A percentile compares a stretch with the other conserved stretches of the same genome.
Evolutionary conservation across 2,888 invertebrate species (phyloP).

Genomic region (Thumatha senex): DNA sequence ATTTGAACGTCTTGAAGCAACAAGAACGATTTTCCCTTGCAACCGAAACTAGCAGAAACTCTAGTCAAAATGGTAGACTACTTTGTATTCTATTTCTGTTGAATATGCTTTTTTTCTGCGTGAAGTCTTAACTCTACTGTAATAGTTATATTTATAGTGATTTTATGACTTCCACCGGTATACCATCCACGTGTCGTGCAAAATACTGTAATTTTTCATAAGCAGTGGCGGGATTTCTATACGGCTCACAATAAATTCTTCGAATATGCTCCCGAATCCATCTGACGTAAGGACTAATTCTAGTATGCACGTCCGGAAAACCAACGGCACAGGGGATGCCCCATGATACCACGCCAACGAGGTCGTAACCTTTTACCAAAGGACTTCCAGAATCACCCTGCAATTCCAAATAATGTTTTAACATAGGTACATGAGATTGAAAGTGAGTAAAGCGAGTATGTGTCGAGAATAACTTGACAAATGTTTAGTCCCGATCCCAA

Average conservation of each 20-base stretch:
- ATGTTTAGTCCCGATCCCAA: too few species aligned
- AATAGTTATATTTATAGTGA: not conserved
- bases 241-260: slow-evolving; percentile 17
- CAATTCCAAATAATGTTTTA: slow-evolving; percentile 15
- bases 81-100: too few species aligned
- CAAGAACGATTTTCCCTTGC: too few species aligned
- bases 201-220: not conserved
- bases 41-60: too few species aligned
- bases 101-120: too few species aligned
- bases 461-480: too few species aligned
- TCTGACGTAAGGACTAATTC: slow-evolving; percentile 55
- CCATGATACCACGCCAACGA: slow-evolving; percentile 75
- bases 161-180: not conserved
- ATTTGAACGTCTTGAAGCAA: too few species aligned
- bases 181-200: not conserved
- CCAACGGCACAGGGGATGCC: slow-evolving; percentile 76
- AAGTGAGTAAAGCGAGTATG: too few species aligned
- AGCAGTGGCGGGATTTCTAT: not conserved
- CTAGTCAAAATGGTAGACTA: too few species aligned
- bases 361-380: slow-evolving; percentile 50
- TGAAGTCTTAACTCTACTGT: too few species aligned
- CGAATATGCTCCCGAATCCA: slow-evolving; percentile 56
- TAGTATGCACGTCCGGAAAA: slow-evolving; percentile 76
- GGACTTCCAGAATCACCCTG: slow-evolving; percentile 80
- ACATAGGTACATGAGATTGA: too few species aligned